Conservation (phyloP, 2,113 vertebrate genomes). For the Pteropus alecto region DNA sequence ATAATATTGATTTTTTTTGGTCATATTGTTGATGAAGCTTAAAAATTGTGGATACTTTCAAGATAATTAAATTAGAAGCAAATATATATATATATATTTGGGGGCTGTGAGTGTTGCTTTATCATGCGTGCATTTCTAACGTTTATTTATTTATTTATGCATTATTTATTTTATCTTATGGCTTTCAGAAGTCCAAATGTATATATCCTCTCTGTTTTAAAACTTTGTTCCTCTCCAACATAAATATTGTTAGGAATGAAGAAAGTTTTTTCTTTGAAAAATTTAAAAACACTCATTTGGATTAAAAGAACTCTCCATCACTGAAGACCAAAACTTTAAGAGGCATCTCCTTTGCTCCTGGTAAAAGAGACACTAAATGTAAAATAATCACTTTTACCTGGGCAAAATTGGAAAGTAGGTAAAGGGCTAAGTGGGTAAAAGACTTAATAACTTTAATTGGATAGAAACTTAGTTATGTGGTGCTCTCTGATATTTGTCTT, state of each 20-base stretch:
- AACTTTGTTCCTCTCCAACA: conserved; percentile 15
- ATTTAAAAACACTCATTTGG: conserved; percentile 1
- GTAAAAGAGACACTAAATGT: conserved; percentile 3
- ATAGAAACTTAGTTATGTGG: neutral
- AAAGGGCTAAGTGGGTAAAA: neutral
- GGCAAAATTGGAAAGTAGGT: neutral
- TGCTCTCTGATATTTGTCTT: conserved; percentile 17
- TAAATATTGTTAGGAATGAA: conserved; percentile 4
- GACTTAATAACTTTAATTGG: conserved; percentile 13
- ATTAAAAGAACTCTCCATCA: neutral
- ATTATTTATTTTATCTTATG: neutral
- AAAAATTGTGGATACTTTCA: conserved; percentile 15
- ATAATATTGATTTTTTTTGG: neutral
- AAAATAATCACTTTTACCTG: neutral
- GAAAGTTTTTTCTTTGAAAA: conserved; percentile 36
- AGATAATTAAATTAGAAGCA: conserved; percentile 39
- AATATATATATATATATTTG: neutral
- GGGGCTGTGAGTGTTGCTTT: neutral
- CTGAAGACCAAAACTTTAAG: conserved; percentile 12
- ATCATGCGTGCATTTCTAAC: neutral
- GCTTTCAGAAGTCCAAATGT: conserved; percentile 10
- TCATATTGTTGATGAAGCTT: conserved; percentile 36
- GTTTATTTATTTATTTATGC: neutral
- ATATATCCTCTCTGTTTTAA: neutral
- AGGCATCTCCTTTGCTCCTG: neutral